Evolutionary conservation across 2,797 vertebrate genomes (phyloP).

Genomic region (Limosa lapponica): DNA sequence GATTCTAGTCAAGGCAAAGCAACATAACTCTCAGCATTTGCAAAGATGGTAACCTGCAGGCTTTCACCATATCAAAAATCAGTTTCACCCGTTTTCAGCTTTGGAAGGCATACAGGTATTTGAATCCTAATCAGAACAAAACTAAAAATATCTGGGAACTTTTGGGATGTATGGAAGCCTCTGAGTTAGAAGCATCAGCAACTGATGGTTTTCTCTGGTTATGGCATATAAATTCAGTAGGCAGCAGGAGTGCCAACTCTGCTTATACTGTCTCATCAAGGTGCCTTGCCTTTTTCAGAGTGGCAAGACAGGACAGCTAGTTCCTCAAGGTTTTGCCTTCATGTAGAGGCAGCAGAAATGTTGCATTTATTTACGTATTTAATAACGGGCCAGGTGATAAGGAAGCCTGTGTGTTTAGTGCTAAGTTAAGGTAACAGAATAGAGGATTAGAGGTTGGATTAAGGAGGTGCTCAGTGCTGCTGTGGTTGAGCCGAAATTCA

Average conservation of each 20-base stretch:
- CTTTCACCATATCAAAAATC: background rate
- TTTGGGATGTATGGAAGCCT: background rate
- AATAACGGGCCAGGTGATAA: background rate
- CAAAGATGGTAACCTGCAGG: background rate
- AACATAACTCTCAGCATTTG: background rate
- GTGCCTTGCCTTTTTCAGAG: background rate
- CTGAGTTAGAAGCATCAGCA: background rate
- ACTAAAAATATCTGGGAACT: background rate
- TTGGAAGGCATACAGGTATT: background rate
- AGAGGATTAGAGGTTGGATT: background rate
- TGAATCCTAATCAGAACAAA: background rate
- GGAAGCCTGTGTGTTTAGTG: background rate
- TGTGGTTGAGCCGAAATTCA: background rate
- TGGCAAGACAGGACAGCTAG: background rate
- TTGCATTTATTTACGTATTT: background rate
- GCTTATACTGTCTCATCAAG: background rate
- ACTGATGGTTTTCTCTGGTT: background rate
- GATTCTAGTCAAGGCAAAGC: background rate
- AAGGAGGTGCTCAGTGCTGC: background rate
- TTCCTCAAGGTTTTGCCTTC: background rate
- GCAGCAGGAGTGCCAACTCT: background rate
- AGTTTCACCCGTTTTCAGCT: background rate
- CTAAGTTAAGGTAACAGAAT: background rate
- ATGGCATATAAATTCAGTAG: background rate
- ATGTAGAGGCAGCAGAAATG: background rate